phyloP scores from a whole-genome alignment of 1,140 invertebrate species.

The Oryzaephilus surinamensis region DNA sequence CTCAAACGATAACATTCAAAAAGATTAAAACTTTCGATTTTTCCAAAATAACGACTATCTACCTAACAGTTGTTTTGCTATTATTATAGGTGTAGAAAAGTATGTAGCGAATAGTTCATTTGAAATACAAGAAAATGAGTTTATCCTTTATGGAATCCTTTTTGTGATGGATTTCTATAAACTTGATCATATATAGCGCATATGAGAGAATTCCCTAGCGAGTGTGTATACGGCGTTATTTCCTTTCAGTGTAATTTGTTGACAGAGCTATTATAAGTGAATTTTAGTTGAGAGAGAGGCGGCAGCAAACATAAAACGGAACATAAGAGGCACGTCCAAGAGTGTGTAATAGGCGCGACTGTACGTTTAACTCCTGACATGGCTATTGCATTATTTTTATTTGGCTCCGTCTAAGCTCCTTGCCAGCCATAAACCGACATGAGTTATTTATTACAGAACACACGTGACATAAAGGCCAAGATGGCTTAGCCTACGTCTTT shows the following conservation, averaged over 20 bases:
- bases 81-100: too few species aligned
- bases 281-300: conserved; percentile 4
- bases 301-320: conserved; percentile 5
- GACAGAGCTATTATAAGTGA: conserved; percentile 7
- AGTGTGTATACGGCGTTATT: conserved; percentile 6
- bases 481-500: conserved; percentile 8
- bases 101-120: too few species aligned
- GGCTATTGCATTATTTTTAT: conserved; percentile 26
- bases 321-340: conserved; percentile 8
- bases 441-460: conserved; percentile 23
- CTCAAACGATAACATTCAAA: too few species aligned
- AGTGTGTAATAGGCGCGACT: conserved; percentile 8
- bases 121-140: too few species aligned
- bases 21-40: too few species aligned
- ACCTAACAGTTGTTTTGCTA: too few species aligned
- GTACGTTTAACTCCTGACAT: conserved; percentile 12
- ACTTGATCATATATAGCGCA: too few species aligned
- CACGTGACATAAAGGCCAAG: conserved; percentile 19
- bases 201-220: background rate
- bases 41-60: too few species aligned
- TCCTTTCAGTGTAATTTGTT: conserved; percentile 9
- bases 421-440: conserved; percentile 19
- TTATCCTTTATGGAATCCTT: too few species aligned
- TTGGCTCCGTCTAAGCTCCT: conserved; percentile 13
- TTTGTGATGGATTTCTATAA: too few species aligned